Evolutionary conservation across 2,113 vertebrate genomes (phyloP).

Genomic region (Dunckerocampus dactyliophorus): DNA sequence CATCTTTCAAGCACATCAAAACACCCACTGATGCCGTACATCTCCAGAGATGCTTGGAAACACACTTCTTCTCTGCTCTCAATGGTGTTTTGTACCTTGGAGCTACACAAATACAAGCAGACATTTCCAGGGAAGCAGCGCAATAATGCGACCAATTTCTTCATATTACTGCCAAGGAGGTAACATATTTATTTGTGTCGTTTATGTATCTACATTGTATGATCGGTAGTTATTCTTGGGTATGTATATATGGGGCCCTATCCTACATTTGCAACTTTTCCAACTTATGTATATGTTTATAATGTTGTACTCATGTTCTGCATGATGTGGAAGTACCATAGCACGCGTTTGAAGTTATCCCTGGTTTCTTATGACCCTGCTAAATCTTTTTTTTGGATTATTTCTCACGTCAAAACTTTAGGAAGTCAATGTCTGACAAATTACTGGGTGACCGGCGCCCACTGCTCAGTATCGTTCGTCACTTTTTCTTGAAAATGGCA

Average conservation of each 20-base stretch:
- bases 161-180: background rate
- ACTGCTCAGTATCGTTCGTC: too few relatives aligned
- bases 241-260: background rate
- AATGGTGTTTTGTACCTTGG: conserved; percentile 44
- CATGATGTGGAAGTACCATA: too few relatives aligned
- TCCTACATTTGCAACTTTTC: too few relatives aligned
- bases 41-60: conserved; percentile 38
- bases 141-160: conserved; percentile 37
- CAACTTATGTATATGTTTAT: too few relatives aligned
- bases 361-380: too few relatives aligned
- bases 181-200: background rate
- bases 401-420: too few relatives aligned
- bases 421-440: too few relatives aligned
- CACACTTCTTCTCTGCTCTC: conserved; percentile 11
- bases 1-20: conserved; percentile 45
- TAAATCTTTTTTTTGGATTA: too few relatives aligned
- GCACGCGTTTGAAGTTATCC: too few relatives aligned
- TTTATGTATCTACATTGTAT: background rate
- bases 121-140: conserved; percentile 37
- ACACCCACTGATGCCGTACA: conserved; percentile 29
- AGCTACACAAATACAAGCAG: conserved; percentile 32
- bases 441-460: too few relatives aligned
- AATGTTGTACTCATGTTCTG: too few relatives aligned
- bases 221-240: background rate
- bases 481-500: too few relatives aligned